phyloP scores from a whole-genome alignment of 2,113 vertebrate species.

The Hassar affinis region DNA sequence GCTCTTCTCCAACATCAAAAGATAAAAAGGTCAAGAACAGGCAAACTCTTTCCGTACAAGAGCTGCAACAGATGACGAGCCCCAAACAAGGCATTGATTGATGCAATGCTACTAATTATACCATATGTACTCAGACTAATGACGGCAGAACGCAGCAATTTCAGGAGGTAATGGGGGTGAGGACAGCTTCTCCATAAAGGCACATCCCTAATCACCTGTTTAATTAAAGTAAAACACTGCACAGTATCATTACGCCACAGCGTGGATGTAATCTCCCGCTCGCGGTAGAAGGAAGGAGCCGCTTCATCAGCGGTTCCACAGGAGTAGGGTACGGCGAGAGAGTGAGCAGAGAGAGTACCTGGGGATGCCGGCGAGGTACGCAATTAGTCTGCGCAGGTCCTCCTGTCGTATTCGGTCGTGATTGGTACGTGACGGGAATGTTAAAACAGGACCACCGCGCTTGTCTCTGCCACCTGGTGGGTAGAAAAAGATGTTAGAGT shows the following conservation, averaged over 20 bases:
- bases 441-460: conserved; percentile 93
- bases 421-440: conserved; percentile 97
- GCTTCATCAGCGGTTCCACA: neutral
- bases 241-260: neutral
- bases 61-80: neutral
- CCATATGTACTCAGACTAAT: conserved; percentile 8
- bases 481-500: conserved; percentile 23
- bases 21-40: neutral
- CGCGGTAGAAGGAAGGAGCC: neutral
- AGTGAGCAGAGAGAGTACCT: conserved; percentile 71
- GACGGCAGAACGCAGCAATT: neutral
- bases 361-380: conserved; percentile 93
- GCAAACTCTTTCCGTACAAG: neutral
- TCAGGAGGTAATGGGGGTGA: neutral
- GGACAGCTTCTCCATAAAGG: neutral
- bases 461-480: conserved; percentile 93
- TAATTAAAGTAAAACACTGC: conserved; percentile 26
- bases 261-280: neutral
- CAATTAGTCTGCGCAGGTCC: conserved; percentile 92
- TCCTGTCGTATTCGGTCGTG: conserved; percentile 99
- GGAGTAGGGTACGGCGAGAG: too few species aligned
- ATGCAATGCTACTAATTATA: neutral
- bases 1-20: neutral
- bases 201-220: conserved; percentile 1
- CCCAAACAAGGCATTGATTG: conserved; percentile 27